Conservation (phyloP, 2,113 vertebrate genomes). For the Calyptommatus sinebrachiatus region DNA sequence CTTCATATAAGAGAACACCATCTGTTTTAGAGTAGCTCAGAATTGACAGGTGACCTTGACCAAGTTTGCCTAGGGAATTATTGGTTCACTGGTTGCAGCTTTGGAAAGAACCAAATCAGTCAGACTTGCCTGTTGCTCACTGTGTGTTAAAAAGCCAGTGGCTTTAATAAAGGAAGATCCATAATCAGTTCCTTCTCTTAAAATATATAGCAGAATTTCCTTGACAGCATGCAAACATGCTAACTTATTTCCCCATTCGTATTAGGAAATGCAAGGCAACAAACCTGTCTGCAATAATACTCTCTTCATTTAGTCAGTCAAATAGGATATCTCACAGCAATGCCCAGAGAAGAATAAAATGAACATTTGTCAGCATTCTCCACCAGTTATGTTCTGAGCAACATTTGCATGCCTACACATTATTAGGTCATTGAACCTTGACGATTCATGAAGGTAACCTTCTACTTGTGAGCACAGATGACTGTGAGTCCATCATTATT, state of each 20-base stretch:
- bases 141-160: background rate
- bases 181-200: background rate
- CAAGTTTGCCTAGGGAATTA: background rate
- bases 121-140: background rate
- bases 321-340: background rate
- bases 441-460: background rate
- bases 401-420: background rate
- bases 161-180: background rate
- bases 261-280: no score
- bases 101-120: background rate
- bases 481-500: no score
- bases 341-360: background rate
- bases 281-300: background rate
- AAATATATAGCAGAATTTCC: background rate
- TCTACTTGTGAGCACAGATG: background rate
- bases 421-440: constrained; percentile 10
- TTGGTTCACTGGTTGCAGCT: background rate
- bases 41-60: background rate
- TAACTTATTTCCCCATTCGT: background rate
- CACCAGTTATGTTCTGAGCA: background rate
- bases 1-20: background rate
- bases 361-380: background rate
- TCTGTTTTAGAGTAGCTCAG: constrained; percentile 11
- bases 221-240: background rate
- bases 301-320: background rate